Base-by-base conservation (phyloP, 2,888 invertebrate species). In the Drosophila cracens region DNA sequence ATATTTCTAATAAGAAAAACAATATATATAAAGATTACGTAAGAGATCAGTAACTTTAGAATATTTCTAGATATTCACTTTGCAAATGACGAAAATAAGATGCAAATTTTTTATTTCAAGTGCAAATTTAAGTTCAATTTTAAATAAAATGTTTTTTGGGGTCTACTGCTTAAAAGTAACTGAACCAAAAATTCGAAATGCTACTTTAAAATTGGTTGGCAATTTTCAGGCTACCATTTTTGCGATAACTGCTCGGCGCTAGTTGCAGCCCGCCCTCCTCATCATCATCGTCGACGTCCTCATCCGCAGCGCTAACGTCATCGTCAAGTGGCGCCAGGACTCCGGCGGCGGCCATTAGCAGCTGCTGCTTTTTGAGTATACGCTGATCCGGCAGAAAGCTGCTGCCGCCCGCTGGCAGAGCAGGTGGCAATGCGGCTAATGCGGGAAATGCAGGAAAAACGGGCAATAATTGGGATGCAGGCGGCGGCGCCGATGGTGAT, bases 351-450 rank as follows among this genome's bases (percentile, higher is more conserved):
- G 91, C 88, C 75, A 91, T 86, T 33, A 92, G 70, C 65, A 92
- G 87, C 57, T 92, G 91, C 46, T 90, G 90, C n/a, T 92, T 91
- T 63, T 92, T 91, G 0, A 91, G 81, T 54, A 92, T 89, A 16
- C 83, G 86, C 71, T 91, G 90, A 82, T 92, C 92, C 53, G 91
- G 91, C 71, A 88, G 66, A 76, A 91, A 91, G 31, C 87, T 91
- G 62, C 80, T 83, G 29, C 86, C 86, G 4, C 87, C 89, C 4
- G 87, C 81, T 6, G 69, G 57, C 57, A 57, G 16, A 10, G 40
- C 57, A 0, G 86, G 79, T 56, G 56, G 56, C 38, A 56, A 8
- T 5, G 38, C n/a, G 27, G 56, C 38, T 25, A 56, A 16, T 18
- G 31, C 57, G 1, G 86, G 82, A 56, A 82, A 34, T 4, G 21